phyloP scores from a whole-genome alignment of 2,888 invertebrate genomes.

The Tetragonisca angustula region DNA sequence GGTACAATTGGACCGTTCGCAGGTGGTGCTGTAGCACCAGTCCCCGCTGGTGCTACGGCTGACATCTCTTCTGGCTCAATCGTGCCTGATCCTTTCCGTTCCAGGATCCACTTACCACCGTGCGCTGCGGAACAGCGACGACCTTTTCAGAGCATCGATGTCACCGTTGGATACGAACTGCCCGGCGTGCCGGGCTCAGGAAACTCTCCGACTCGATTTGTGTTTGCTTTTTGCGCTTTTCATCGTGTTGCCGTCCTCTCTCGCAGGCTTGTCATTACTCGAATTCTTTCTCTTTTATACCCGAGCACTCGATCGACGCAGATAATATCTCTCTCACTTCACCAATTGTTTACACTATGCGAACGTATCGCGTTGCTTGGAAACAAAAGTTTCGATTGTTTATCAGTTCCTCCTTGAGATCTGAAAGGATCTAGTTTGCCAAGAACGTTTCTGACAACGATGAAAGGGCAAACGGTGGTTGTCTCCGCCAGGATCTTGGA shows the following conservation, averaged over 20 bases:
- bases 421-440: accelerated
- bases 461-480: not conserved
- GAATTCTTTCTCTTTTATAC: too few species aligned
- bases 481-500: too few species aligned
- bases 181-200: conserved; percentile 33
- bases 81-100: conserved; percentile 24
- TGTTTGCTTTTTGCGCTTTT: conserved; percentile 72
- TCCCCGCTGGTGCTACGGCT: conserved; percentile 81
- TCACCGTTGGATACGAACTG: conserved; percentile 27
- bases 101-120: not conserved
- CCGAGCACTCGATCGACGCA: conserved; percentile 15
- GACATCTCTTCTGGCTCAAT: conserved; percentile 74
- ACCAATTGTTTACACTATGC: conserved; percentile 38
- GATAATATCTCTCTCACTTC: conserved; percentile 60
- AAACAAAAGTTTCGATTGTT: not conserved
- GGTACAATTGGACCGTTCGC: conserved; percentile 85
- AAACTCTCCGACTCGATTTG: conserved; percentile 64
- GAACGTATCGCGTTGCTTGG: not conserved
- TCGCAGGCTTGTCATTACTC: conserved; percentile 22
- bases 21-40: conserved; percentile 76
- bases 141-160: conserved; percentile 60
- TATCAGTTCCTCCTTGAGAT: not conserved
- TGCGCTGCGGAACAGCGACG: not conserved
- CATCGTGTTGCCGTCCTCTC: conserved; percentile 61
- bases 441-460: not conserved